Conservation (phyloP, 1,140 invertebrate species). For the Drosophila melanogaster region DNA sequence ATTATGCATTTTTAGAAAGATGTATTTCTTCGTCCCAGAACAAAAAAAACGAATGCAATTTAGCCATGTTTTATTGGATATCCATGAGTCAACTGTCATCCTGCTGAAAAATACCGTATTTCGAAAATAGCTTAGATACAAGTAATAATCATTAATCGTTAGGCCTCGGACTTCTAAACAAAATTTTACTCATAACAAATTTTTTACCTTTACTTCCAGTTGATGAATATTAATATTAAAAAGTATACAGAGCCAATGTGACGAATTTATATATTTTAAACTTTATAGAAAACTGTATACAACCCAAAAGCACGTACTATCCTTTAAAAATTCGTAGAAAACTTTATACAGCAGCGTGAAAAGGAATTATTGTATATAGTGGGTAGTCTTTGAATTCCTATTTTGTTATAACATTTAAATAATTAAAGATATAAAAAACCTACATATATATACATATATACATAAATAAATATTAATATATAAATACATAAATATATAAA, state of each 20-base stretch:
- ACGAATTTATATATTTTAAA: too few relatives aligned
- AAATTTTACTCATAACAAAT: neutral
- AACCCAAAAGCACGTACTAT: too few relatives aligned
- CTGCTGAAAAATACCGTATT: conserved; percentile 23
- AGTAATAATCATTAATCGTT: neutral
- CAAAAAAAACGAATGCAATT: conserved; percentile 11
- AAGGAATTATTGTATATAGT: too few relatives aligned
- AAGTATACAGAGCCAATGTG: too few relatives aligned
- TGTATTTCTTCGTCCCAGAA: conserved; percentile 1
- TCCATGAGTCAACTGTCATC: conserved; percentile 19
- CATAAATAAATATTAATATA: too few relatives aligned
- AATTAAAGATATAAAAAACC: neutral
- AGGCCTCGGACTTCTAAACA: neutral
- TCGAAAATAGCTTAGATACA: conserved; percentile 16
- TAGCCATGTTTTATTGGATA: conserved; percentile 13
- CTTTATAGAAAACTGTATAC: too few relatives aligned
- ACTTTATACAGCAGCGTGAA: too few relatives aligned
- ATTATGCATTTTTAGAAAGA: conserved; percentile 15
- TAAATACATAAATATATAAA: too few relatives aligned
- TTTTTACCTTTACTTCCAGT: neutral
- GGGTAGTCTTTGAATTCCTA: too few relatives aligned
- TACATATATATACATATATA: too few relatives aligned
- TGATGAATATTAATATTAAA: too few relatives aligned
- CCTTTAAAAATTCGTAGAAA: too few relatives aligned
- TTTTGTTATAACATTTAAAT: neutral